phyloP scores from a whole-genome alignment of 2,113 vertebrate species.

The Marmota flaviventris region DNA sequence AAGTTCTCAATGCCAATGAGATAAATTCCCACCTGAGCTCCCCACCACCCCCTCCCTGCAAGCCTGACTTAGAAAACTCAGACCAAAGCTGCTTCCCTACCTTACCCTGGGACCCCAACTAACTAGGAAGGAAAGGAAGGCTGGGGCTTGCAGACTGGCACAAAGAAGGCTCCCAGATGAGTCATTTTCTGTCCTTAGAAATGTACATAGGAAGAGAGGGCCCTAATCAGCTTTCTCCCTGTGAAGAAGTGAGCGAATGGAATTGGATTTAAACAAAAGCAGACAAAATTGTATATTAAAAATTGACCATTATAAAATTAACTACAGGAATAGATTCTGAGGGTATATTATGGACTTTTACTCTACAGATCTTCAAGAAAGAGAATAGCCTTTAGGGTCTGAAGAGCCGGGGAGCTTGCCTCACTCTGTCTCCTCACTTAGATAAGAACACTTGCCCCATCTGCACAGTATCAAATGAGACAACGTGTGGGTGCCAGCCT shows the following conservation, averaged over 20 bases:
- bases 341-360: neutral
- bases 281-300: neutral
- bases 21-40: neutral
- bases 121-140: neutral
- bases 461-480: neutral
- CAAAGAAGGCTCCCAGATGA: neutral
- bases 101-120: neutral
- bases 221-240: neutral
- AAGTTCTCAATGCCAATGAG: neutral
- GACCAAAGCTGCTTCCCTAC: neutral
- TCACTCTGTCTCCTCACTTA: neutral
- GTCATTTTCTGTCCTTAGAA: neutral
- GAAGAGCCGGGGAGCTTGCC: neutral
- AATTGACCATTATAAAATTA: neutral
- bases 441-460: neutral
- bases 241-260: neutral
- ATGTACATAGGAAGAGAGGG: neutral
- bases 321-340: neutral
- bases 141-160: neutral
- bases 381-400: neutral
- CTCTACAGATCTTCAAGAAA: neutral
- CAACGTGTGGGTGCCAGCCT: neutral
- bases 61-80: neutral
- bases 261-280: conserved; percentile 3
- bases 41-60: too few species aligned